Base-by-base conservation (phyloP, 2,113 vertebrate species). In the Girardinichthys multiradiatus region DNA sequence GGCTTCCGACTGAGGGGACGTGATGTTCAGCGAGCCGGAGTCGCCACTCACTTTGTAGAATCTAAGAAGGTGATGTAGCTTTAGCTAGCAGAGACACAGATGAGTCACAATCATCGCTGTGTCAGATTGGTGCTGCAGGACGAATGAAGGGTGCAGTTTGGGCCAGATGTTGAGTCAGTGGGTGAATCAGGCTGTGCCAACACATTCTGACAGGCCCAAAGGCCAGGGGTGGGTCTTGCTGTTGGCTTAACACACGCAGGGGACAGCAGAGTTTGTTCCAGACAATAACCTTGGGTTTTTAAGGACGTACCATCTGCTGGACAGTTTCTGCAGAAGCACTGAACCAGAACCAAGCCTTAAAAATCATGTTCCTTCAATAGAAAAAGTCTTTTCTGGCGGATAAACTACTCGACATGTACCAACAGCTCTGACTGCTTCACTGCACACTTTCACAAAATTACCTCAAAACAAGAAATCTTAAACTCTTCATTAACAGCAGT, bases 11-110 rank as follows among this genome's bases (percentile, higher is more conserved):
- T 99, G 51, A 98, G 93, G 80, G 98, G 98, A 70, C 95, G 96
- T 71, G 96, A 99, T 28, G 95, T 99, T 12, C 95, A 95, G 0
- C 92, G 76, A 80, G 95, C 94, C 29, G 98, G 97, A 64, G 93
- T 99, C 0, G 97, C 98, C 31, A 99, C 96, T 1, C 98, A 99
- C 84, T 99, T 98, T 80, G 94, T 99, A 0, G 95, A 97, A 26
- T 96, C 95, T 0, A 88, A 92, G n/a, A 96, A 96, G 96, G 98
- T 99, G 86, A 14, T 4, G 4, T 27, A 11, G 27, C 29, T 35
- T 37, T 14, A 4, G n/a, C 10, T 45, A 29, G 39, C 37, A 11
- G 37, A 37, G 37, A 37, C 37, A 12, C 37, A 1, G 19, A 2
- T 28, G 12, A 15, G 33, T 21, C 35, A 4, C 8, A 12, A 12